Conservation (phyloP, 2,113 vertebrate species). For the Craseonycteris thonglongyai region DNA sequence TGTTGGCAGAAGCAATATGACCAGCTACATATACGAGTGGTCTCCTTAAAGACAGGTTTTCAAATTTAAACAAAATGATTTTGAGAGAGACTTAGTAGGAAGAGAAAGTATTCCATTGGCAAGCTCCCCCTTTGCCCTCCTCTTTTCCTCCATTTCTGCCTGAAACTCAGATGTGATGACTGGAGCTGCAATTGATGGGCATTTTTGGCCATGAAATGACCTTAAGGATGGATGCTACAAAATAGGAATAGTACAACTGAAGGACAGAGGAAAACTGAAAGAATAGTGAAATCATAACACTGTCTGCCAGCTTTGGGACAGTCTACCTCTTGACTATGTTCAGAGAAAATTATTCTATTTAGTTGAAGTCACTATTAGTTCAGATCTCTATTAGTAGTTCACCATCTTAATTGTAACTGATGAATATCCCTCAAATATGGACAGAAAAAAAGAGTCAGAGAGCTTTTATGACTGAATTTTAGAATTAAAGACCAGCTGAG, state of each 20-base stretch:
- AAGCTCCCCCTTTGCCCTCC: not conserved
- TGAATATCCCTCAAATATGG: not conserved
- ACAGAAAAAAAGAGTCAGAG: constrained; percentile 18
- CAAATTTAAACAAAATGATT: not conserved
- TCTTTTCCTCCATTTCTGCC: not conserved
- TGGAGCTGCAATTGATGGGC: not conserved
- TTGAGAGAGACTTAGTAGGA: not conserved
- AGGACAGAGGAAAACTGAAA: not conserved
- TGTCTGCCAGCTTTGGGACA: not conserved
- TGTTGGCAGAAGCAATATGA: not conserved
- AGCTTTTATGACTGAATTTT: constrained; percentile 12
- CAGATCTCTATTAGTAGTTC: not conserved
- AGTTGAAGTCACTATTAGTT: not conserved
- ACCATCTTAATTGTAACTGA: not conserved
- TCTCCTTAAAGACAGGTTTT: not conserved
- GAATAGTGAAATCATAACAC: not conserved
- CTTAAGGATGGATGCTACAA: not conserved
- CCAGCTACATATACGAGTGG: not conserved
- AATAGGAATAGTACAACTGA: not conserved
- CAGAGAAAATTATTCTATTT: constrained; percentile 5
- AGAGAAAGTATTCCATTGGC: not conserved
- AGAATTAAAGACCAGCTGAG: constrained; percentile 27
- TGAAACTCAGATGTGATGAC: not conserved
- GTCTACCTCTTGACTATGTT: not conserved
- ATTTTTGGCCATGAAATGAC: not conserved